A percentile compares a stretch with the other conserved stretches of the same genome.
These are phyloP conservation scores for Nematolebias whitei DNA, from an alignment of 2,113 vertebrate genomes.

Conservation along the genomic window DNA sequence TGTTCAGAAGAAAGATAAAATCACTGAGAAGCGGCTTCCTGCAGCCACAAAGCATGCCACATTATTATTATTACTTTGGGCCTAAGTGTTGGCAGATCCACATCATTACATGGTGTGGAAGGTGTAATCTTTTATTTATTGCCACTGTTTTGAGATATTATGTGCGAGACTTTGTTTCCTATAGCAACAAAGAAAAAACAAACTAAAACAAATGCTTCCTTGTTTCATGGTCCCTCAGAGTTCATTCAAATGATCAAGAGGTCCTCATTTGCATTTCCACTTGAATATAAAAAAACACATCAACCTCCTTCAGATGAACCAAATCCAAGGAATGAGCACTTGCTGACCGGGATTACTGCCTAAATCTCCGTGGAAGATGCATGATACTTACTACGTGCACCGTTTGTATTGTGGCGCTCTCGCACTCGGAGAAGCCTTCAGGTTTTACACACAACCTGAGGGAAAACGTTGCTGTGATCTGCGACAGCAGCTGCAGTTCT, in stretches of 20 bases:
- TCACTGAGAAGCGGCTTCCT: not conserved
- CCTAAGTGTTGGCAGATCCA: not conserved
- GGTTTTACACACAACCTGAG: slow-evolving; percentile 53
- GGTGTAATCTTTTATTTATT: not conserved
- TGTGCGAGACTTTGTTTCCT: not conserved
- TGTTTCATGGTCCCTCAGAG: not conserved
- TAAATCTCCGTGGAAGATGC: not conserved
- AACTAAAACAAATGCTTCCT: not conserved
- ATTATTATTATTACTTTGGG: no score
- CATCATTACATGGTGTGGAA: not conserved
- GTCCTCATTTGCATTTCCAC: not conserved
- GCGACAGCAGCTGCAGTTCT: slow-evolving; percentile 51
- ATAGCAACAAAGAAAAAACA: not conserved
- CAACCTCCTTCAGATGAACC: not conserved
- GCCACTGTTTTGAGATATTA: not conserved
- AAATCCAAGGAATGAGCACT: no score
- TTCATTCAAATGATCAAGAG: not conserved
- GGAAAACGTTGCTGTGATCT: slow-evolving; percentile 47
- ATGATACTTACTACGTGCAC: slow-evolving; percentile 63
- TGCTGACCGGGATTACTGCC: no score
- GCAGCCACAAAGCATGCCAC: not conserved
- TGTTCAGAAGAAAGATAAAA: no score
- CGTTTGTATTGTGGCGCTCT: slow-evolving; percentile 4
- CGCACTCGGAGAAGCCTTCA: slow-evolving; percentile 7
- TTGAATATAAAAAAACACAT: not conserved